Conservation (phyloP, 2,113 vertebrate species). For the Burhinus bistriatus region DNA sequence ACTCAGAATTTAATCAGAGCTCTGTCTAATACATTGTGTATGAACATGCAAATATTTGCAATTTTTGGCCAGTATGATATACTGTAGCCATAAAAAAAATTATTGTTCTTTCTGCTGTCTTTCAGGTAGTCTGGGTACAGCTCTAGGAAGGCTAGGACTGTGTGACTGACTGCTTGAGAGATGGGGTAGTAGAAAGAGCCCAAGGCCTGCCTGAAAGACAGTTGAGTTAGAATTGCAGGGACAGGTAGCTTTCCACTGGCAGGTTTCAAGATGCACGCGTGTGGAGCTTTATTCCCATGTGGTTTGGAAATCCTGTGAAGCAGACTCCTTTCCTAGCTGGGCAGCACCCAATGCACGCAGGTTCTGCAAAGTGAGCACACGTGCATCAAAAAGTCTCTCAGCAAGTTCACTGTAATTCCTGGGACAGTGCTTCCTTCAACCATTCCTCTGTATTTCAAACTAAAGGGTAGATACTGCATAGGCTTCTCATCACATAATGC, state of each 20-base stretch:
- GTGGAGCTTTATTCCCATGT: neutral
- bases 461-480: neutral
- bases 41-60: neutral
- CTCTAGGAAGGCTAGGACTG: neutral
- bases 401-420: neutral
- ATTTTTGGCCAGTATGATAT: neutral
- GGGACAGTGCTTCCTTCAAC: neutral
- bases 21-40: neutral
- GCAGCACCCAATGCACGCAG: neutral
- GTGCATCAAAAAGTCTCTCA: neutral
- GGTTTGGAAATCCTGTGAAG: neutral
- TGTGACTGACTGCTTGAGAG: neutral
- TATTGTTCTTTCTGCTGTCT: neutral
- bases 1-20: neutral
- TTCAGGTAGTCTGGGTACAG: neutral
- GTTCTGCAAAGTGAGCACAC: neutral
- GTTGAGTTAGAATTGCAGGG: neutral
- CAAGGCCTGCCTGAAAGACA: neutral
- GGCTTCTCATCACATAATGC: rapidly evolving
- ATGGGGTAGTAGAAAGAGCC: neutral
- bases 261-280: neutral
- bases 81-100: neutral
- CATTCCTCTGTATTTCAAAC: neutral
- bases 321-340: neutral
- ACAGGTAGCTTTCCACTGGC: neutral